A percentile compares a stretch with the other conserved stretches of the same genome.
These are phyloP conservation scores for Poecilia gillii DNA, from an alignment of 2,797 vertebrate species.

Conservation along the genomic window DNA sequence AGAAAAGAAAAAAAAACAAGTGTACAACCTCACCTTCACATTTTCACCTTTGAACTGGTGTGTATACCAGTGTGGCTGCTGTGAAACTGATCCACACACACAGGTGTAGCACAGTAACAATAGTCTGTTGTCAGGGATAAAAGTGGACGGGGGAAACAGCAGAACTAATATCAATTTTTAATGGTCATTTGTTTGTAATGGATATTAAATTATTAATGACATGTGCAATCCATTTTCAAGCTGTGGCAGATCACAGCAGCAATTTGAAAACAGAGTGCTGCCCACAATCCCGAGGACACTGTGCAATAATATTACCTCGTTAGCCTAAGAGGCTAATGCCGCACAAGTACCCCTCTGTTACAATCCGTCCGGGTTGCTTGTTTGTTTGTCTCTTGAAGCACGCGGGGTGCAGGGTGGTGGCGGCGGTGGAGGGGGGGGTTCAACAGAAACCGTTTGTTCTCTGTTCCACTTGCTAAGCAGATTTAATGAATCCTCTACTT, in stretches of 20 bases:
- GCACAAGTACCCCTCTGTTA: conserved; percentile 70
- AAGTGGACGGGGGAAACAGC: conserved; percentile 49
- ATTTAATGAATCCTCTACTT: conserved; percentile 76
- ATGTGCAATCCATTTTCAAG: conserved; percentile 79
- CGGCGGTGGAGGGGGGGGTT: conserved; percentile 8
- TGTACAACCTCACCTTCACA: neutral
- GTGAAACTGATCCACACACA: conserved; percentile 32
- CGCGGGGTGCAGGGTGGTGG: conserved; percentile 15
- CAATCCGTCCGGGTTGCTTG: conserved; percentile 49
- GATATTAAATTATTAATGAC: conserved; percentile 83
- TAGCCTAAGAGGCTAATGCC: conserved; percentile 72
- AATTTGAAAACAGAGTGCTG: conserved; percentile 46
- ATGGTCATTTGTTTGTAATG: conserved; percentile 82
- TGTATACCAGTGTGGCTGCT: conserved; percentile 1
- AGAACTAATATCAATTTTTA: conserved; percentile 75
- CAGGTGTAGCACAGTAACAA: conserved; percentile 37
- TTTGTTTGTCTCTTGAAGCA: conserved; percentile 74
- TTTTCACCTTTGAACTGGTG: neutral
- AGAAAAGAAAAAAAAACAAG: no score
- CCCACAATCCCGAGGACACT: conserved; percentile 28
- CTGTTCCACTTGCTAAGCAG: conserved; percentile 74
- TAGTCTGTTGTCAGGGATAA: conserved; percentile 41
- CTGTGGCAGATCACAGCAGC: conserved; percentile 59
- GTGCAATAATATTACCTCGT: conserved; percentile 60
- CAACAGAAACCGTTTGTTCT: conserved; percentile 67